A percentile compares a stretch with the other conserved stretches of the same genome.
These are phyloP conservation scores for Nasonia longicornis DNA, from an alignment of 1,140 invertebrate genomes.

Conservation along the genomic window DNA sequence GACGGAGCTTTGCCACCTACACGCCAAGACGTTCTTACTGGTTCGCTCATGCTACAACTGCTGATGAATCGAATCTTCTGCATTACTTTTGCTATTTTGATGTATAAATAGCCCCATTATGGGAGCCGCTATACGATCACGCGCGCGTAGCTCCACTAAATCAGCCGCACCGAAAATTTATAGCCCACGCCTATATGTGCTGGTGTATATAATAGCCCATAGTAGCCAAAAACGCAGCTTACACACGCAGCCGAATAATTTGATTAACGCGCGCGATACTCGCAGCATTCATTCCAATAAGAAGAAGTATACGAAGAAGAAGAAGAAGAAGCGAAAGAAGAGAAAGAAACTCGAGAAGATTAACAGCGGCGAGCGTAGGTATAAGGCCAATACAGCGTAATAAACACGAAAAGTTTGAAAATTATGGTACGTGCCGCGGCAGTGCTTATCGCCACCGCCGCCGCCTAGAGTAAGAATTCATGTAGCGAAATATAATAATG, in stretches of 20 bases:
- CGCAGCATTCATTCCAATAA: neutral
- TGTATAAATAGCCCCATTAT: neutral
- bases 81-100: no score
- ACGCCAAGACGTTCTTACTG: no score
- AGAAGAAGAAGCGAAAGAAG: conserved; percentile 1
- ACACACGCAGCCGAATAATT: neutral
- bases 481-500: conserved; percentile 31
- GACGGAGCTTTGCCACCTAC: no score
- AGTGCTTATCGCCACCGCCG: neutral
- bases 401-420: conserved; percentile 28
- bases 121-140: neutral
- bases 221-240: neutral
- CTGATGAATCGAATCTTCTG: no score
- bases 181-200: neutral
- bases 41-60: no score
- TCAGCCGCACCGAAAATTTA: neutral
- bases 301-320: neutral
- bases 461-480: conserved; percentile 24
- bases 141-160: neutral
- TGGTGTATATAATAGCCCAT: neutral
- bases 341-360: neutral
- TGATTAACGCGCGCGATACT: conserved; percentile 3
- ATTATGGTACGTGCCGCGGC: conserved; percentile 9
- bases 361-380: neutral
- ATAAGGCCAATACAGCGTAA: neutral